Conservation (phyloP, 92 coral and sea anemone species). For the Phenganax stokvisi region DNA sequence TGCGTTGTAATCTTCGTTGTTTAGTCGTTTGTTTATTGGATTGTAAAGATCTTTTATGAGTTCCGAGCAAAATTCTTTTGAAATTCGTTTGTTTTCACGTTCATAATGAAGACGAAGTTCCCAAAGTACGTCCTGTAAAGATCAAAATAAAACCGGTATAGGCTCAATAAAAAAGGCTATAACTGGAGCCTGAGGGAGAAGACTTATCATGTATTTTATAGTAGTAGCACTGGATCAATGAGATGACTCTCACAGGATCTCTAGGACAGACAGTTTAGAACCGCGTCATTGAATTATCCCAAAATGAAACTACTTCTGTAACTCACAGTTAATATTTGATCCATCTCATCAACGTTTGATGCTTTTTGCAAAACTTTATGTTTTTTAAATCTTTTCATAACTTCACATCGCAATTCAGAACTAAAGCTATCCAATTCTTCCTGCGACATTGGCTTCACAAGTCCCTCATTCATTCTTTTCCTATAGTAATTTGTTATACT, state of each 20-base stretch:
- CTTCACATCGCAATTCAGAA: constrained; percentile 12
- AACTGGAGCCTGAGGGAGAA: no score
- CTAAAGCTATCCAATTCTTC: constrained; percentile 9
- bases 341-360: constrained; percentile 24
- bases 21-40: constrained; percentile 25
- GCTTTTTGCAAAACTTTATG: constrained; percentile 39
- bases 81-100: constrained; percentile 28
- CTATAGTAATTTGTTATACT: constrained; percentile 2
- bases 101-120: constrained; percentile 30
- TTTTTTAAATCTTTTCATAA: constrained; percentile 19
- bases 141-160: neutral
- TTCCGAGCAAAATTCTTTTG: constrained; percentile 38
- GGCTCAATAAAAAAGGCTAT: no score
- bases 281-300: no score
- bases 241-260: no score
- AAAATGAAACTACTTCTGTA: neutral
- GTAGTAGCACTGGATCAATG: no score
- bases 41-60: constrained; percentile 30
- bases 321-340: constrained; percentile 34
- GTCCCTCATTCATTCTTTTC: constrained; percentile 16
- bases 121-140: constrained; percentile 1
- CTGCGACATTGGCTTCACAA: constrained; percentile 17
- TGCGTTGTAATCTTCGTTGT: constrained; percentile 35
- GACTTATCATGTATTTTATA: no score
- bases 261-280: no score